Conservation (phyloP, 2,113 vertebrate genomes). For the Oncorhynchus mykiss region DNA sequence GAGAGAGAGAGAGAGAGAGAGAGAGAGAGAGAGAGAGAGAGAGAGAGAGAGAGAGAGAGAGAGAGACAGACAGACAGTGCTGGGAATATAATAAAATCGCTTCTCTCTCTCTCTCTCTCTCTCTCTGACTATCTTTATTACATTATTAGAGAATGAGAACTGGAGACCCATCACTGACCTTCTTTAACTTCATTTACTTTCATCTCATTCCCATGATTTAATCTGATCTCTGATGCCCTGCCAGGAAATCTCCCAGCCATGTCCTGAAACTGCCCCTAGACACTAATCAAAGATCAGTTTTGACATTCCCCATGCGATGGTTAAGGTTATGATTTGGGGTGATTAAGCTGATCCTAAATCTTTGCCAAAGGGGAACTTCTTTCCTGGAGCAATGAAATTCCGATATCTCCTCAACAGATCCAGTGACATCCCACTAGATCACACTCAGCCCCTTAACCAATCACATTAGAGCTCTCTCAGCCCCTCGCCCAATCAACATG, state of each 20-base stretch:
- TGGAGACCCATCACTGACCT: slow-evolving; percentile 47
- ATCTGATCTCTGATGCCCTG: slow-evolving; percentile 20
- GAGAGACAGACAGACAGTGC: slow-evolving; percentile 9
- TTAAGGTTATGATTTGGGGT: no score
- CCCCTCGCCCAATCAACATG: slow-evolving; percentile 54
- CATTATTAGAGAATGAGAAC: slow-evolving; percentile 50
- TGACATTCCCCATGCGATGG: no score
- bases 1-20: rapidly evolving
- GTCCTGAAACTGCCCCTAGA: no score
- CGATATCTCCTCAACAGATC: slow-evolving; percentile 24
- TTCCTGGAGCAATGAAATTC: no score
- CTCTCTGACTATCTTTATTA: slow-evolving; percentile 41
- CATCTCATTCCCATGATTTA: slow-evolving; percentile 45
- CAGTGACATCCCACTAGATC: slow-evolving; percentile 15
- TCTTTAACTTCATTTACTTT: slow-evolving; percentile 59
- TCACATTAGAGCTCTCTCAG: slow-evolving; percentile 11
- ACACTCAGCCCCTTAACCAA: neutral
- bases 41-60: no score
- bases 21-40: no score
- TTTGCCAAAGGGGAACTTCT: no score
- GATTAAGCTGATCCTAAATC: no score
- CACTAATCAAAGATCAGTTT: no score
- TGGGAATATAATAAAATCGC: slow-evolving; percentile 45
- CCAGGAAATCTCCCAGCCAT: no score
- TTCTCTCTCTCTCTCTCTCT: neutral